These are phyloP conservation scores for Epinephelus malabaricus DNA, from an alignment of 2,797 vertebrate species.

Conservation along the genomic window DNA sequence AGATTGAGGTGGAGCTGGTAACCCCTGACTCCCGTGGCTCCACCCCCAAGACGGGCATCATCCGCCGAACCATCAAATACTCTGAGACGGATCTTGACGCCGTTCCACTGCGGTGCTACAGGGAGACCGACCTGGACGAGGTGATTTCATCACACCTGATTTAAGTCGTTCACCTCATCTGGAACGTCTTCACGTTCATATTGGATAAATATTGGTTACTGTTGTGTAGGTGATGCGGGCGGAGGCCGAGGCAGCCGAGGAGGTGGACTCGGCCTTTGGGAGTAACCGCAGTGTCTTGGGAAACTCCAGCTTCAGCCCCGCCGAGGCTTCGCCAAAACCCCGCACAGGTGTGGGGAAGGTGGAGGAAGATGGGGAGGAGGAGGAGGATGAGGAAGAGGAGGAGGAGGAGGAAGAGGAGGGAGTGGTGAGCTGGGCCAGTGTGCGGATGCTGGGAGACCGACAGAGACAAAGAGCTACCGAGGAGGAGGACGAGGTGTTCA, in stretches of 20 bases:
- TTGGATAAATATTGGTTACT: neutral
- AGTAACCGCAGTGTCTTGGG: conserved; percentile 89
- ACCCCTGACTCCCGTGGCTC: conserved; percentile 63
- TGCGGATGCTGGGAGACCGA: conserved; percentile 77
- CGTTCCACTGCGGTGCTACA: conserved; percentile 93
- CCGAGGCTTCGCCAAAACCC: conserved; percentile 40
- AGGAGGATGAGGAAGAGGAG: conserved; percentile 32
- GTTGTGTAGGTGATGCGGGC: conserved; percentile 77
- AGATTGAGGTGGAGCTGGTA: conserved; percentile 89
- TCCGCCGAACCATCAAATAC: conserved; percentile 90
- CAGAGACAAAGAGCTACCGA: conserved; percentile 72
- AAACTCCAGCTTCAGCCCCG: conserved; percentile 69
- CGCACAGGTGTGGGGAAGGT: conserved; percentile 52
- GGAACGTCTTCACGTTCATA: neutral
- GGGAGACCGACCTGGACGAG: conserved; percentile 94
- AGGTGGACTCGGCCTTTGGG: conserved; percentile 91
- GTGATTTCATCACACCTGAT: conserved; percentile 67
- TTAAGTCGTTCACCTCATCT: neutral
- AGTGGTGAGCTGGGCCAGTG: conserved; percentile 82
- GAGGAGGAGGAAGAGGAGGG: conserved; percentile 74
- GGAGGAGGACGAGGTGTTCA: conserved; percentile 81
- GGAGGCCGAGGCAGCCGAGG: conserved; percentile 76
- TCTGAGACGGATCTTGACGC: conserved; percentile 96
- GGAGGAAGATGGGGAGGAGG: conserved; percentile 24
- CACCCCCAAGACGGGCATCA: conserved; percentile 83